phyloP scores from a whole-genome alignment of 2,113 vertebrate genomes.

The Nothocercus julius region DNA sequence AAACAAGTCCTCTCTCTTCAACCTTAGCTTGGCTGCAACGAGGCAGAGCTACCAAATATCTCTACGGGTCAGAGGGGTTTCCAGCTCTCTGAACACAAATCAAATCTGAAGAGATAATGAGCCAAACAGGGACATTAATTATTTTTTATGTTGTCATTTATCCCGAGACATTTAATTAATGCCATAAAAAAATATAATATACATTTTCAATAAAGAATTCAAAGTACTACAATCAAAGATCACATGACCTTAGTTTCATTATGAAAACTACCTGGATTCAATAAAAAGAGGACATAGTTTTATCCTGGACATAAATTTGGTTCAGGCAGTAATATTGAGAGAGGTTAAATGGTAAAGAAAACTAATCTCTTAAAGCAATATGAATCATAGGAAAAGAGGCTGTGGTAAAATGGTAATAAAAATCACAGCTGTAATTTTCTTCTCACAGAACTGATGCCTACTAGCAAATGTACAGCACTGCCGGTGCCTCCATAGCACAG shows the following conservation, averaged over 20 bases:
- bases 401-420: slow-evolving; percentile 57
- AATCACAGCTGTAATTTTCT: slow-evolving; percentile 64
- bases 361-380: slow-evolving; percentile 77
- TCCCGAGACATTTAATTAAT: slow-evolving; percentile 38
- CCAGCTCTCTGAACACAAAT: slow-evolving; percentile 33
- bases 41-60: background rate
- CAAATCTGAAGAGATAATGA: slow-evolving; percentile 43
- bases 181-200: slow-evolving; percentile 49
- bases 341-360: slow-evolving; percentile 77
- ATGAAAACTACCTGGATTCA: slow-evolving; percentile 62
- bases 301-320: slow-evolving; percentile 69
- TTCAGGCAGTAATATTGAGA: slow-evolving; percentile 77
- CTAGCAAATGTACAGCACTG: background rate
- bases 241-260: slow-evolving; percentile 48
- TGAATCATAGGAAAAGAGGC: slow-evolving; percentile 67
- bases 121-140: slow-evolving; percentile 46
- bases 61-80: background rate
- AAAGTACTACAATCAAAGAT: slow-evolving; percentile 52
- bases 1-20: background rate
- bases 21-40: background rate
- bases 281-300: slow-evolving; percentile 68
- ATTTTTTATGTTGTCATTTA: slow-evolving; percentile 58
- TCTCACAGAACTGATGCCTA: slow-evolving; percentile 20
- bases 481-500: background rate
- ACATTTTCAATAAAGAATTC: slow-evolving; percentile 61